Evolutionary conservation across 2,113 vertebrate genomes (phyloP), one percentile per base, ranked within the genome.

Genomic region (Pagrus major): DNA sequence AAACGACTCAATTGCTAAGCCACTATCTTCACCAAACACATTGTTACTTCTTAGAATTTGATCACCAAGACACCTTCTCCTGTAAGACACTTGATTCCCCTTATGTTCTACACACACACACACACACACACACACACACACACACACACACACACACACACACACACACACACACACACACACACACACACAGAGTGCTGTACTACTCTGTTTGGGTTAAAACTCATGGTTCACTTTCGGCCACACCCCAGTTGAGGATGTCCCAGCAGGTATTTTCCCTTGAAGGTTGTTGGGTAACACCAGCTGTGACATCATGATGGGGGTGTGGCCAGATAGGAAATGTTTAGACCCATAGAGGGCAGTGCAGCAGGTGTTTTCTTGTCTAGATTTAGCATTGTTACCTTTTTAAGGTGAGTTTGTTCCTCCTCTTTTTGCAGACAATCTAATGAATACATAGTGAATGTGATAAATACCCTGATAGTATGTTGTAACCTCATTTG

Each of bases 1-100:
- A 58, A 76, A 47, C 8, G 58, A n/a, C 42, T 55, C 64, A 71
- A 2, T 44, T 76, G 8, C 56, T 37, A 27, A 66, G 54, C 20
- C 47, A 42, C 9, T 2, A 11, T 12, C 21, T 64, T 37, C 29
- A 49, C 2, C 12, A 37, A 60, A 9, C 39, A 23, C 47, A 52
- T 51, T 14, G 2, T n/a, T 51, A 23, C 25, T 66, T 55, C 55
- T 74, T 23, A 41, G 3, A 52, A 39, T 41, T 15, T 46, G 7
- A 55, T 46, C 23, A 44, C 29, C 5, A 7, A 35, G 39, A 35
- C 21, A n/a, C 27, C 16, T 11, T 11, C 4, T 56, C 31, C 23
- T 49, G 49, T 63, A 8, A 39, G 6, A 27, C 1, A 41, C 31
- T 37, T 35, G n/a, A 46, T 54, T 35, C 9, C 18, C 27, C 6